Evolutionary conservation across 2,113 vertebrate genomes (phyloP).

Genomic region (Poecile atricapillus): DNA sequence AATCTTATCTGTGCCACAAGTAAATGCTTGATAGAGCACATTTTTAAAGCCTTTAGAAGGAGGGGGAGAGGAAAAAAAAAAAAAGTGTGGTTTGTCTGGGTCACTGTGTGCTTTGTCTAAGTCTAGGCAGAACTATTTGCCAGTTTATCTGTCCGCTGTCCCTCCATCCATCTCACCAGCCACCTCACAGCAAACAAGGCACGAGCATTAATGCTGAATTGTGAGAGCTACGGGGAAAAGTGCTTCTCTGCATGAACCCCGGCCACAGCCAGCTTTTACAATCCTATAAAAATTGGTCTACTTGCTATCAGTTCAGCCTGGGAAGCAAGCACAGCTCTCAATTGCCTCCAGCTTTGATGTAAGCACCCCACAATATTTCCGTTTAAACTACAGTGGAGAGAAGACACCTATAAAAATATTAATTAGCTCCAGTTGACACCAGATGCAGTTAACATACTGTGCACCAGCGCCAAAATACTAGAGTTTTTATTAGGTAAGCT

Average conservation of each 20-base stretch:
- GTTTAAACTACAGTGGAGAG: constrained; percentile 70
- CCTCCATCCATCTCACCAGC: constrained; percentile 45
- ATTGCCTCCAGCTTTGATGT: constrained; percentile 69
- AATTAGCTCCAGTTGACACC: constrained; percentile 81
- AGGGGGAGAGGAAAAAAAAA: not conserved
- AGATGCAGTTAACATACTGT: constrained; percentile 68
- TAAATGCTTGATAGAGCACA: constrained; percentile 62
- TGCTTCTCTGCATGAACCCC: constrained; percentile 62
- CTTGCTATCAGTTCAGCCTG: constrained; percentile 69
- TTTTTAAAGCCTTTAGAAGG: constrained; percentile 57
- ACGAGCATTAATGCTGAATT: constrained; percentile 12
- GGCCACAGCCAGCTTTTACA: constrained; percentile 70
- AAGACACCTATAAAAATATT: constrained; percentile 82
- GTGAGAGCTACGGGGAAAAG: constrained; percentile 43
- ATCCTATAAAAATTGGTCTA: constrained; percentile 74
- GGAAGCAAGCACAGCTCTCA: constrained; percentile 56
- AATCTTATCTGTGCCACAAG: constrained; percentile 66
- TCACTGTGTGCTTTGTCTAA: constrained; percentile 73
- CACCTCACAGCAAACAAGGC: constrained; percentile 26
- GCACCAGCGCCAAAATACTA: constrained; percentile 63
- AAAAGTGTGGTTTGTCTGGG: constrained; percentile 34
- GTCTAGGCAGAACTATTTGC: constrained; percentile 33
- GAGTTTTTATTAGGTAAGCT: constrained; percentile 78
- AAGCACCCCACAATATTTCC: constrained; percentile 72
- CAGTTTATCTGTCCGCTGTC: constrained; percentile 52